Percentiles rank a stretch among this genome's conserved stretches.
Evolutionary conservation across 2,888 invertebrate species (phyloP).

Genomic region (Mythimna vitellina): DNA sequence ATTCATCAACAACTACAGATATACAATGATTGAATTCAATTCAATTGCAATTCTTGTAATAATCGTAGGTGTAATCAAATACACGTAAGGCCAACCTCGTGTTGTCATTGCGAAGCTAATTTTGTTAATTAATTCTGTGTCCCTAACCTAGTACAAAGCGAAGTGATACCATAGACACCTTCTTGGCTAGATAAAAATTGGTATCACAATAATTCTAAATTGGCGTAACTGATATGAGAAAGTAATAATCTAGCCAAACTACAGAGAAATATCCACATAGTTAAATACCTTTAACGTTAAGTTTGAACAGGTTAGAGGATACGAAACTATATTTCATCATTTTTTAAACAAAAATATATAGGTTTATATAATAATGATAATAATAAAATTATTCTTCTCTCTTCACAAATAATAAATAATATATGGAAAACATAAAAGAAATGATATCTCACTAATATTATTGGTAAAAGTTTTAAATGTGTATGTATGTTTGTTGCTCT

Average conservation of each 20-base stretch:
- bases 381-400: too few species aligned
- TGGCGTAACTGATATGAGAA: not conserved
- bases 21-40: constrained; percentile 69
- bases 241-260: not conserved
- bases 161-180: constrained; percentile 40
- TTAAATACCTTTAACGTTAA: not conserved
- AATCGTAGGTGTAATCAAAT: constrained; percentile 69
- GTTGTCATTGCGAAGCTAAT: constrained; percentile 56
- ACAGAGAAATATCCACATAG: not conserved
- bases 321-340: too few species aligned
- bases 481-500: too few species aligned
- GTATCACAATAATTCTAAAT: constrained; percentile 27
- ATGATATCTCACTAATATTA: not conserved
- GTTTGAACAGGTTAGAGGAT: not conserved
- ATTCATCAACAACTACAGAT: constrained; percentile 69
- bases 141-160: constrained; percentile 59
- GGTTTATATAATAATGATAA: too few species aligned
- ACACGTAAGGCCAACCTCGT: constrained; percentile 62
- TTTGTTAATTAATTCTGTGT: constrained; percentile 63
- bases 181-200: constrained; percentile 36
- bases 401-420: too few species aligned
- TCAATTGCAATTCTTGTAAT: constrained; percentile 69
- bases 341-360: not conserved
- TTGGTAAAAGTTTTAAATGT: too few species aligned
- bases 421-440: not conserved